Base-by-base conservation (phyloP, 2,888 invertebrate genomes). In the Tigriopus californicus region DNA sequence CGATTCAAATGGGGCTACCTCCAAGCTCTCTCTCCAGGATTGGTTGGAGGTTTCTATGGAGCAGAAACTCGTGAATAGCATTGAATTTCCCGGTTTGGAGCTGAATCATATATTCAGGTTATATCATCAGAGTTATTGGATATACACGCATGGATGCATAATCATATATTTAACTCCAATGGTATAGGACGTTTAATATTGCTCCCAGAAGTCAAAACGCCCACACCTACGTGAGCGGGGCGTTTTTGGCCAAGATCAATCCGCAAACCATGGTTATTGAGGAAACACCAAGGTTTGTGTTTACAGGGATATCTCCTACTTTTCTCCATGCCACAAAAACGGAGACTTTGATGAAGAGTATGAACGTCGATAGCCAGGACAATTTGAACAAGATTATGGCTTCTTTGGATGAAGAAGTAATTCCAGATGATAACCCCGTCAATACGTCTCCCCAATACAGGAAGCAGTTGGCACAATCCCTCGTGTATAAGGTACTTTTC, bases 191-290 rank as follows among this genome's bases (percentile, higher is more conserved):
- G 4, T 63, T 61, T 55, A 62, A 63, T 83, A 80, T 85, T 54
- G 82, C 82, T 78, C 81, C 82, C 0, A 74, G 84, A 62, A 79
- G 82, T 1, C 83, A 83, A 71, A 84, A 84, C 66, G 80, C 85
- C 0, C 83, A 84, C 65, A 84, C 85, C 0, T 79, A 81, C 61
- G 80, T 86, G 0, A 85, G 85, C 67, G 82, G 83, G 12, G 85
- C 79, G 1, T 83, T 85, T 65, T 70, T 80, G 2, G 74, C 83
- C 56, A 76, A 79, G 67, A 68, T 82, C 18, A 75, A 53, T 64
- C 44, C 74, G 61, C 67, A 75, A 62, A 69, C 76, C 49, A 22
- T 72, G 72, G 40, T 49, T 20, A 74, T 82, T 1, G 63, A 63
- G 24, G 74, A 76, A 18, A 73, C 73, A 0, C 77, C 80, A 0